These are phyloP conservation scores for Periophthalmodon schlosseri DNA, from an alignment of 2,113 vertebrate species.

Conservation along the genomic window DNA sequence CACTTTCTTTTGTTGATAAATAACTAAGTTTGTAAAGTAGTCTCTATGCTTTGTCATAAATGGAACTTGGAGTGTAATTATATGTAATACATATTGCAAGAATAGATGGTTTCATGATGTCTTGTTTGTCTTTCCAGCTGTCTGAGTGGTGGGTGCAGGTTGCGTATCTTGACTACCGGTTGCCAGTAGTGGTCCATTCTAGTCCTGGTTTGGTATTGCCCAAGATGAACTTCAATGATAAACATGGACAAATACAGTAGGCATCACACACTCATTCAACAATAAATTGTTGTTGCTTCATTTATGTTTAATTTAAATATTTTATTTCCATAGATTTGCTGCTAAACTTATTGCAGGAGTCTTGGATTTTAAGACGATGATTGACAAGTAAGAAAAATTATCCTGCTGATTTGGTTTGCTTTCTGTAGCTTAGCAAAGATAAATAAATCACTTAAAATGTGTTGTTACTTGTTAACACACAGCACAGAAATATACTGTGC, in stretches of 20 bases:
- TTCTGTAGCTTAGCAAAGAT: not conserved
- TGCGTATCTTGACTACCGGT: conserved; percentile 90
- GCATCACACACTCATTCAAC: not conserved
- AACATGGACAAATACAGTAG: conserved; percentile 95
- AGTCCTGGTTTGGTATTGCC: conserved; percentile 90
- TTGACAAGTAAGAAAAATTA: conserved; percentile 89
- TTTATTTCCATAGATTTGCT: conserved; percentile 81
- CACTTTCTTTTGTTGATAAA: not conserved
- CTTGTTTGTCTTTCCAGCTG: conserved; percentile 75
- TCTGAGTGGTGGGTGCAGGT: conserved; percentile 96
- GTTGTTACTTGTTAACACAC: too few species aligned
- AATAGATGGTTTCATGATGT: not conserved
- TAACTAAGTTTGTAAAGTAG: not conserved
- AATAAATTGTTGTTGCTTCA: not conserved
- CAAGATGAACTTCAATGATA: conserved; percentile 86
- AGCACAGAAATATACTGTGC: too few species aligned
- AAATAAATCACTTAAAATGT: not conserved
- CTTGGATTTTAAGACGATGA: conserved; percentile 95
- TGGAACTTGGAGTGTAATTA: not conserved
- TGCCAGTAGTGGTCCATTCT: conserved; percentile 92
- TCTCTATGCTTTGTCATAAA: not conserved
- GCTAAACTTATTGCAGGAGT: conserved; percentile 92
- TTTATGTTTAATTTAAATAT: not conserved
- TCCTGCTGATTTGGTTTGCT: not conserved
- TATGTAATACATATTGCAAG: not conserved